phyloP scores from a whole-genome alignment of 1,140 invertebrate species.

The Gryllus bimaculatus region DNA sequence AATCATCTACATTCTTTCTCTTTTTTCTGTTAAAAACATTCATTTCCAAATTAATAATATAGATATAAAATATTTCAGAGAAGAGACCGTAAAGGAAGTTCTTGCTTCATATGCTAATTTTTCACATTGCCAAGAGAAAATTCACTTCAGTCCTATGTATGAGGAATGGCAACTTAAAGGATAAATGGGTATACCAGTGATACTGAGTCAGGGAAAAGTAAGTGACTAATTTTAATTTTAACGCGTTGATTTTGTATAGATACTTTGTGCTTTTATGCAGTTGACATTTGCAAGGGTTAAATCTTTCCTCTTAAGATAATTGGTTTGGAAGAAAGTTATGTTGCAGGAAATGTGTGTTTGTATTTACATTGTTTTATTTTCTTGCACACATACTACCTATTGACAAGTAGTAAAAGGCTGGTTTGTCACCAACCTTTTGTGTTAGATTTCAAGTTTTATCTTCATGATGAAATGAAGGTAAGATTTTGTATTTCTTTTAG shows the following conservation, averaged over 20 bases:
- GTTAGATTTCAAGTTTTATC: no score
- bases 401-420: no score
- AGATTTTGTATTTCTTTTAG: no score
- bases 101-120: neutral
- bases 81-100: neutral
- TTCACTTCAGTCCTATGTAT: neutral
- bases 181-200: neutral
- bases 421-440: no score
- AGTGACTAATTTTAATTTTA: slow-evolving; percentile 9
- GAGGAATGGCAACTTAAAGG: neutral
- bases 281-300: slow-evolving; percentile 1
- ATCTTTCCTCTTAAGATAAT: no score
- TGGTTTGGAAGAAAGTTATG: no score
- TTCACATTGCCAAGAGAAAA: neutral
- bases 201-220: neutral
- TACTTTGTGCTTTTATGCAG: neutral
- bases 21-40: no score
- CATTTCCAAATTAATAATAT: neutral
- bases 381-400: no score
- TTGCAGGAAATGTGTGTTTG: no score
- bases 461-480: no score
- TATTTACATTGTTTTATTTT: no score
- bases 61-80: neutral
- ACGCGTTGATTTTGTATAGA: slow-evolving; percentile 10
- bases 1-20: no score